Base-by-base conservation (phyloP, 2,113 vertebrate species). In the Xenopus tropicalis region DNA sequence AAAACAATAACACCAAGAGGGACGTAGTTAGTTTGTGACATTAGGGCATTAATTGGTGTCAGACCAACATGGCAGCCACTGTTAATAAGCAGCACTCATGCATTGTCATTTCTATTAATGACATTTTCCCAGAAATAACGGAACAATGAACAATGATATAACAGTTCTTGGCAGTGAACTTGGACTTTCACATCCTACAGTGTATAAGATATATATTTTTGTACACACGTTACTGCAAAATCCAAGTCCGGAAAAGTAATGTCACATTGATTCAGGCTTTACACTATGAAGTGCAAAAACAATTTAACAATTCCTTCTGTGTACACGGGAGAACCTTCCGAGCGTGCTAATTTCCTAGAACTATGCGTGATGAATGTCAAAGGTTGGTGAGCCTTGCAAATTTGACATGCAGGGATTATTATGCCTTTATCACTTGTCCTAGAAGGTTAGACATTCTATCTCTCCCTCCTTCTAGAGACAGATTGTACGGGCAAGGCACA, bases 361-460 rank as follows among this genome's bases (percentile, higher is more conserved):
- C 61, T 62, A 37, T 37, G 23, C 25, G 9, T 62, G 14, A 62
- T 62, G 61, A 62, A 62, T 29, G 24, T 24, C 25, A 62, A 62
- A 48, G 46, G 46, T 48, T 48, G 46, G 46, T 17, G 46, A 48
- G 61, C 11, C 3, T 37, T 62, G 13, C 7, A 25, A 37, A 62
- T 12, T 29, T 62, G 61, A 62, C 61, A 62, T 37, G 61, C 5
- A 37, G 25, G 61, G 61, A 62, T 62, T 62, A 57, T 21, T 57
- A 17, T 62, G 61, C 24, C 25, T 25, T 37, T 62, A 62, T 37
- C 14, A 37, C 23, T 62, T 62, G 25, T 62, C 61, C 24, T 17
- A 14, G 61, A 62, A 37, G 25, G 25, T 29, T 62, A 62, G 25
- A 22, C 25, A 17, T 62, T 62, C 23, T 37, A 16, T 37, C 24